phyloP scores from a whole-genome alignment of 1,140 invertebrate genomes.

The Philotrypesis tridentata region DNA sequence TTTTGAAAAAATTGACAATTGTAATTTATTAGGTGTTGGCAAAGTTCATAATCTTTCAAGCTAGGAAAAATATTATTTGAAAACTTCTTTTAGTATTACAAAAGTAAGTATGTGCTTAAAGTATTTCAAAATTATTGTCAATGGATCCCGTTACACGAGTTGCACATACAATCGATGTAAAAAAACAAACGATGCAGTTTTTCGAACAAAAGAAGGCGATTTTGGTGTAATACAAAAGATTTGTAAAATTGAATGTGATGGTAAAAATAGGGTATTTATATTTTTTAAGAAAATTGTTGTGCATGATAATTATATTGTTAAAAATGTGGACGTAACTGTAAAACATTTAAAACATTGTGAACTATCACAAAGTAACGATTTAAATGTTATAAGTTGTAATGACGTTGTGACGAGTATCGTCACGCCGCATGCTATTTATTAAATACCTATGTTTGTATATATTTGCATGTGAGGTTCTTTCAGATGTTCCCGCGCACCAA shows the following conservation, averaged over 20 bases:
- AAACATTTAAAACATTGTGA: neutral
- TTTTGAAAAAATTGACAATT: neutral
- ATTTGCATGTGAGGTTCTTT: no score
- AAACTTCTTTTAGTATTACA: neutral
- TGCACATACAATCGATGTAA: neutral
- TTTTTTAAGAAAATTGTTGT: neutral
- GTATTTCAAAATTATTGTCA: neutral
- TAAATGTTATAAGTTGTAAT: no score
- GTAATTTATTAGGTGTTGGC: neutral
- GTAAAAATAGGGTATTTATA: neutral
- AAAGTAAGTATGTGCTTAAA: neutral
- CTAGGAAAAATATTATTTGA: neutral
- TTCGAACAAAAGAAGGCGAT: neutral
- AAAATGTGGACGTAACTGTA: neutral
- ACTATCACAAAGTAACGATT: no score
- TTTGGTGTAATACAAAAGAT: neutral
- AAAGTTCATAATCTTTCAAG: no score
- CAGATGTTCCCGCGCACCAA: no score
- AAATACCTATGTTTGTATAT: no score
- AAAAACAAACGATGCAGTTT: neutral
- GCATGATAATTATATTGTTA: neutral
- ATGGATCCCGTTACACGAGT: neutral
- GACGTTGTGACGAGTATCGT: no score
- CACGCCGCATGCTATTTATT: no score
- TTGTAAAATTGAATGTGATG: neutral